Conservation (phyloP, 1,140 invertebrate genomes). For the Trichomalopsis sarcophagae region DNA sequence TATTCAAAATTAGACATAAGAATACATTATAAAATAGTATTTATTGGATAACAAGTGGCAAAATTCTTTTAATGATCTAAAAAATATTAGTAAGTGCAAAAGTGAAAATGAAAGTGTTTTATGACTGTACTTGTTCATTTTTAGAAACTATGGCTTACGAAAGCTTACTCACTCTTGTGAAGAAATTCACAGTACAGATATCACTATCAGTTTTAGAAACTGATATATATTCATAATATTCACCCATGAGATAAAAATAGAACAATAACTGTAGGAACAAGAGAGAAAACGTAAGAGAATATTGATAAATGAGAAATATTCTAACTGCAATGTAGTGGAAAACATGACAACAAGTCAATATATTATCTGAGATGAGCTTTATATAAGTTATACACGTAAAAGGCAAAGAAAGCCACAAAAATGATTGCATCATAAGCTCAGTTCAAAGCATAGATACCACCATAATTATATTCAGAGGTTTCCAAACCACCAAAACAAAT, state of each 20-base stretch:
- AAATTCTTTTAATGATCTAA: too few species aligned
- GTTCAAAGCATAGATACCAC: too few species aligned
- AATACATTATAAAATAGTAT: neutral
- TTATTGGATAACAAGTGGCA: too few species aligned
- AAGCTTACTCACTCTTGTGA: neutral
- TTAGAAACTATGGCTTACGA: neutral
- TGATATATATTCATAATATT: neutral
- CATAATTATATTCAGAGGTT: too few species aligned
- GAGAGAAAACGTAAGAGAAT: neutral
- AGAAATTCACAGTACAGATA: neutral
- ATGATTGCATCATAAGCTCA: neutral
- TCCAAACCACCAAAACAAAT: too few species aligned
- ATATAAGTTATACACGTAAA: neutral
- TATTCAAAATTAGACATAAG: neutral
- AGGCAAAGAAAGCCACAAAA: neutral
- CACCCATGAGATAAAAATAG: neutral
- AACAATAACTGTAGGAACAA: neutral
- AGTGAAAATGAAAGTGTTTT: too few species aligned
- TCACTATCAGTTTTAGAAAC: constrained; percentile 28
- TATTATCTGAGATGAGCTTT: neutral
- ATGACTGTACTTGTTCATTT: neutral
- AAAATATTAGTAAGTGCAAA: too few species aligned
- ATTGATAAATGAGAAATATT: neutral
- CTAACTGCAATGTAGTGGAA: too few species aligned
- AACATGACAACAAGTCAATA: neutral